Base-by-base conservation (phyloP, 2,113 vertebrate genomes). In the Cercocebus atys region DNA sequence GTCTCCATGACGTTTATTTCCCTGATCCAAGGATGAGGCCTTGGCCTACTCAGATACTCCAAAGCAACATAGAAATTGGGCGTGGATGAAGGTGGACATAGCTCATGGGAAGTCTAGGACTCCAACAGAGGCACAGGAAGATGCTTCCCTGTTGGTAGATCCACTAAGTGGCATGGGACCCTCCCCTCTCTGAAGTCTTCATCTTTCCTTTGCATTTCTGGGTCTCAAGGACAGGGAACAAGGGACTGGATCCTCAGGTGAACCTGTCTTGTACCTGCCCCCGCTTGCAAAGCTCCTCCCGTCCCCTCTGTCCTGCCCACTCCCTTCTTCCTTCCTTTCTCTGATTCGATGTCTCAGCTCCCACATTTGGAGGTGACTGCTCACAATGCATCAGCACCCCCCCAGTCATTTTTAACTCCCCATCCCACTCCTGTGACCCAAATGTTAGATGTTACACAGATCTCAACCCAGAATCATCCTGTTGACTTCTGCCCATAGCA, bases 1-100 rank as follows among this genome's bases (percentile, higher is more conserved):
- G 94, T 98, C 96, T 97, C 97, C 97, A 92, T 83, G 90, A 97
- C 97, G 88, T 97, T 97, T 97, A 82, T 93, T 94, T 94, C n/a
- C n/a, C 88, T 81, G 96, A 78, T 95, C 66, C 73, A 25, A 47
- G 94, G 87, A 88, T 90, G 66, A 96, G 59, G 47, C 80, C 80
- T 35, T 78, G 95, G 85, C 84, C 84, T 93, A 64, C 70, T 95
- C 52, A n/a, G 50, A 92, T 76, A 89, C 72, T 83, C 94, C 96
- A 98, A 97, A 96, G 82, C 92, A 97, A 95, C 95, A 96, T 45
- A 95, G 92, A 81, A 93, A 97, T 78, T 30, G 72, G 35, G 88
- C 78, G 87, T 75, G 61, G 84, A 93, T n/a, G 5, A 92, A 79
- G 75, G 76, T 55, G 30, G 80, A 93, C 87, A 78, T 72, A 40